A percentile compares a stretch with the other conserved stretches of the same genome.
Evolutionary conservation across 2,888 invertebrate species (phyloP).

Genomic region (Gibbula magus): DNA sequence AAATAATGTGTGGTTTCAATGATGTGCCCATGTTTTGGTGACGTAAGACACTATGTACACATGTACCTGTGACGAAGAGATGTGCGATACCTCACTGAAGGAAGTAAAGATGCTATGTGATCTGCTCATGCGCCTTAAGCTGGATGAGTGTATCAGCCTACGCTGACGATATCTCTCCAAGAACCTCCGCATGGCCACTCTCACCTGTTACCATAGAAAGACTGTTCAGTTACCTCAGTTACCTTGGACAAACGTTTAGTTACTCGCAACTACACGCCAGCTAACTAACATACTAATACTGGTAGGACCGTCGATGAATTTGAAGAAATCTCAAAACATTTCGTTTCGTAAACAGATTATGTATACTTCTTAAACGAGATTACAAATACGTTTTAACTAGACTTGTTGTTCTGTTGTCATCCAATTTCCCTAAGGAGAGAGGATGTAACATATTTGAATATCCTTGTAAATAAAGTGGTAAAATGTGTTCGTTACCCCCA

Average conservation of each 20-base stretch:
- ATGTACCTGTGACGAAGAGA: slow-evolving; percentile 39
- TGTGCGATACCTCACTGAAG: slow-evolving; percentile 59
- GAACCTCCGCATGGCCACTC: slow-evolving; percentile 55
- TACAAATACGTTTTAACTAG: too few species aligned
- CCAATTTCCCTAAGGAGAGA: too few species aligned
- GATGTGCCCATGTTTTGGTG: slow-evolving; percentile 10
- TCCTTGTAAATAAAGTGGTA: too few species aligned
- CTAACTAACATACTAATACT: too few species aligned
- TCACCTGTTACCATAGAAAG: slow-evolving; percentile 50
- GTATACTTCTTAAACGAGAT: too few species aligned
- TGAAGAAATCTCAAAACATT: too few species aligned
- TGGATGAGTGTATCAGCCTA: slow-evolving; percentile 57
- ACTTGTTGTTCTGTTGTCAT: too few species aligned
- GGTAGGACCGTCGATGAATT: too few species aligned
- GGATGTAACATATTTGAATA: too few species aligned
- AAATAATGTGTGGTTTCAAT: not conserved
- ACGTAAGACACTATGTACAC: slow-evolving; percentile 16
- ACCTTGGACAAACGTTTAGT: not conserved
- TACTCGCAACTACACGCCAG: too few species aligned
- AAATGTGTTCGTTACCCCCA: too few species aligned
- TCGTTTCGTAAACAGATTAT: too few species aligned
- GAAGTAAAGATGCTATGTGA: slow-evolving; percentile 66
- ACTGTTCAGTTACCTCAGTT: slow-evolving; percentile 1
- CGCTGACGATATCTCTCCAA: slow-evolving; percentile 59
- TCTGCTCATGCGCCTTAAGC: slow-evolving; percentile 59